Evolutionary conservation across 2,888 invertebrate genomes (phyloP), one percentile per base, ranked within the genome.

Genomic region (Emesis russula): DNA sequence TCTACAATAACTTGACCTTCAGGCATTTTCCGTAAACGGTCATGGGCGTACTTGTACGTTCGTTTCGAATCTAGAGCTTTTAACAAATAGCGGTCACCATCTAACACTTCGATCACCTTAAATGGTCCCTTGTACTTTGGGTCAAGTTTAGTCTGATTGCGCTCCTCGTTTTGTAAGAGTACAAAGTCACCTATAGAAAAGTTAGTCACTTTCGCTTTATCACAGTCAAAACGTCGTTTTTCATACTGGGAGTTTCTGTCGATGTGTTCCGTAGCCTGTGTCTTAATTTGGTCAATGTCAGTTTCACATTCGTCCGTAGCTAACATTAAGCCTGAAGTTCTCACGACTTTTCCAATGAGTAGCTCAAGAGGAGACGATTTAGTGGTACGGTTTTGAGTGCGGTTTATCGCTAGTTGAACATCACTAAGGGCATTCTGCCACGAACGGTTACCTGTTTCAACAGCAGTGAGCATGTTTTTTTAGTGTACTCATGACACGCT

Each of bases 31-130:
- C 85, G 75, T 71, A 81, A n/a, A 6, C 85, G 36, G n/a, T 92
- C 92, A 84, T 87, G 92, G 41, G 88, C 71, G 18, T 92, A 94
- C 71, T 95, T 95, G 38, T 85, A 93, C 0, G 75, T 74, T 4
- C 93, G 83, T 33, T 87, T 38, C 7, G 91, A 87, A 53, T 31
- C 33, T 2, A 94, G n/a, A 33, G 71, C 78, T 81, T 87, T 92
- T 13, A 93, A 68, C 31, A 87, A 84, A 31, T 91, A 87, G 0
- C 87, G 68, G 31, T 89, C 87, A 48, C 77, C 75, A 1, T 89
- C 89, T 48, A 91, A 41, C 9, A 90, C 88, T n/a, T 11, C 48
- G 25, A 82, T 89, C 18, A 93, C 85, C 9, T 87, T 68, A 63
- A 81, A 91, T 0, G 92, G 91, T 1, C 90, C 86, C 41, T 63